Conservation (phyloP, 2,797 vertebrate genomes). For the Simalia tracyae region DNA sequence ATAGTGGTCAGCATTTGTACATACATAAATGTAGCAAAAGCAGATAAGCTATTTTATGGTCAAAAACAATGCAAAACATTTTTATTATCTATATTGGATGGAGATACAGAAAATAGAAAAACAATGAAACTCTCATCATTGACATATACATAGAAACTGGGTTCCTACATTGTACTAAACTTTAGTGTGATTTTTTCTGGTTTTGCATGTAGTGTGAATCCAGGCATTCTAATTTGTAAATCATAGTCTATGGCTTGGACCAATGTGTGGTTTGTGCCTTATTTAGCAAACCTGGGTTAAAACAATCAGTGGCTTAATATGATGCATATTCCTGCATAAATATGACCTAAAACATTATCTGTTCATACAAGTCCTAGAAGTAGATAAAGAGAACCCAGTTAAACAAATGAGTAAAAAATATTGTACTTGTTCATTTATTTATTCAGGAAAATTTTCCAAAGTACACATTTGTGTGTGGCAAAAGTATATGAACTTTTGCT, state of each 20-base stretch:
- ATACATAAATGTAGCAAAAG: background rate
- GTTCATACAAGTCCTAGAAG: background rate
- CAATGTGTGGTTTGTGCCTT: background rate
- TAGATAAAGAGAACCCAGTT: background rate
- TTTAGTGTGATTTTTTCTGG: background rate
- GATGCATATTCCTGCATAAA: background rate
- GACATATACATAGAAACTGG: background rate
- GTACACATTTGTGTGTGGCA: background rate
- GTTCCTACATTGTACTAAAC: background rate
- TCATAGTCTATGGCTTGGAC: background rate
- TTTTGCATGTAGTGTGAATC: background rate
- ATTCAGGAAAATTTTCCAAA: background rate
- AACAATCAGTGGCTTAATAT: background rate
- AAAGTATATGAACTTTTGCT: background rate
- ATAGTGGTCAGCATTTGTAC: background rate
- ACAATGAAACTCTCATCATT: background rate
- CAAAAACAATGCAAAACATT: background rate
- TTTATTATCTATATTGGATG: background rate
- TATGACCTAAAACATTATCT: background rate
- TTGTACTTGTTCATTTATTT: background rate
- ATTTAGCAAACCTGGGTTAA: background rate
- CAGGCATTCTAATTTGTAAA: background rate
- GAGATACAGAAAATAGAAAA: background rate
- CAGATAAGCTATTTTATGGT: background rate
- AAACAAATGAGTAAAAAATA: background rate